Evolutionary conservation across 1,140 invertebrate species (phyloP), one percentile per base, ranked within the genome.

Genomic region (Chymomyza costata): DNA sequence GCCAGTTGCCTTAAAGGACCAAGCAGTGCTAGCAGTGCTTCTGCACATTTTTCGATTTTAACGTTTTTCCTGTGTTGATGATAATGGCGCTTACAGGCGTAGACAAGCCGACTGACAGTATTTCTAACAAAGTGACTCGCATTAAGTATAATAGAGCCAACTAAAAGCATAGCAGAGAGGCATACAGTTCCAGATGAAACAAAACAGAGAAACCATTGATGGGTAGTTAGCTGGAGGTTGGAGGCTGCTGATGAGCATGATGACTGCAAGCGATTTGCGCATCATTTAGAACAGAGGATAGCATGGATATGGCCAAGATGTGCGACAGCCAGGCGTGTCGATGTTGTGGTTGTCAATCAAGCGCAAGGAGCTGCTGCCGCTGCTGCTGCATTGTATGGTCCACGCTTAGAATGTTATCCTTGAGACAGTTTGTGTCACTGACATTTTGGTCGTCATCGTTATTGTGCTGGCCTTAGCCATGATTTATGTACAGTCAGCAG

Each of bases 61-160:
- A 34, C 31, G 13, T 34, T 34, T 13, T 38, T 14, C 11, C 10
- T 52, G 62, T 44, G 57, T 49, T 71, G 73, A 80, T 66, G 73
- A 80, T 73, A 80, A 78, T 78, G 71, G 73, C 63, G 71, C 67
- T 73, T 80, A 73, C 73, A 80, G 67, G 10, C 25, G 10, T 6
- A 34, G 3, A 11, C 31, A 34, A 34, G 64, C 73, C 66, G 71
- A 80, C 73, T 80, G 73, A 80, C 73, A n/a, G n/a, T n/a, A 74
- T 80, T 80, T 60, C 67, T 68, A 80, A 80, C 73, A 80, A 80
- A 80, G 73, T 80, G 73, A 80, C 67, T 80, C 73, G 73, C 73
- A 80, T 80, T 80, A 80, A 80, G 73, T 74, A 80, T 80, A 80
- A 80, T 80, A 71, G 71, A 73, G 73, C 73, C 71, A 73, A 67